Base-by-base conservation (phyloP, 2,113 vertebrate genomes). In the Delphinus delphis region DNA sequence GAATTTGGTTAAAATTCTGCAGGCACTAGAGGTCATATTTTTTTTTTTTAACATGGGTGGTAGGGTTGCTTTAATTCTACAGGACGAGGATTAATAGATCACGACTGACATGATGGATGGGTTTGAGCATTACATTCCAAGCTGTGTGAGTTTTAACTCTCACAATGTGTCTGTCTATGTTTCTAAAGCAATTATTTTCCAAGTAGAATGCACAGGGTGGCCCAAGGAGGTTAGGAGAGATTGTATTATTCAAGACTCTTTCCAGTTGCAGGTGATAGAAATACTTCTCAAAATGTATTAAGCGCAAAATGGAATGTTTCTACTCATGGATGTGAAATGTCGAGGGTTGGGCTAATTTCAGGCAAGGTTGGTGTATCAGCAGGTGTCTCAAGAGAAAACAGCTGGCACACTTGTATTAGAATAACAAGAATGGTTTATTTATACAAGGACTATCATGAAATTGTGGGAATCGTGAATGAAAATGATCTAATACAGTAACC, bases 41-140 rank as follows among this genome's bases (percentile, higher is more conserved):
- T 98, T 98, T 98, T 98, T 98, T 98, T 98, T 98, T 98, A 98
- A 98, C 91, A 62, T 97, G 95, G 98, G 96, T 95, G 97, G 88
- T 95, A 97, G 94, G 90, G 90, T 97, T 97, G 94, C 97, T 98
- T 98, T 98, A 98, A 98, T 98, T 98, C 98, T 98, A 98, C 96
- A 98, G 98, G 98, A 98, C 97, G 98, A 95, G 88, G 85, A 98
- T 98, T 98, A 98, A 98, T 97, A 98, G 98, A 98, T 98, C 98
- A 98, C 6, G 38, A 93, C 93, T 98, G 98, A 98, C 98, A 97
- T 93, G 55, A 98, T 98, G 97, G 98, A 98, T 98, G 98, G 96
- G 97, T 98, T 98, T 97, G 96, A 97, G 97, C 98, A 98, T 98
- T 98, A 97, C 90, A 96, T 97, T 97, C 95, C 97, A 97, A 98